phyloP scores from a whole-genome alignment of 2,888 invertebrate genomes.

The Syrista parreyssii region DNA sequence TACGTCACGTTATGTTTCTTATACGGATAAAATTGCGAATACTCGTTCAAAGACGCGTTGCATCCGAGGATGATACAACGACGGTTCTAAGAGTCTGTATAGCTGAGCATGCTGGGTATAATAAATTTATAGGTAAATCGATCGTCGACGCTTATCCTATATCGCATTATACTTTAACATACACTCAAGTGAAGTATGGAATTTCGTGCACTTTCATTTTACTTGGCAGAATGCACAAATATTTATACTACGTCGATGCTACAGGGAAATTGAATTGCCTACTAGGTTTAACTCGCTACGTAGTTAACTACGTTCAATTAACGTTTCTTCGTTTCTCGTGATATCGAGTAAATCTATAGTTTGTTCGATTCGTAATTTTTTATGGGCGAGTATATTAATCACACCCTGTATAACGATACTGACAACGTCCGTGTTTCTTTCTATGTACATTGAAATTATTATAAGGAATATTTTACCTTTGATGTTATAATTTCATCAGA shows the following conservation, averaged over 20 bases:
- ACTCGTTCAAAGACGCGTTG: background rate
- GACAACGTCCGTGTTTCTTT: background rate
- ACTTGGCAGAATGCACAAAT: background rate
- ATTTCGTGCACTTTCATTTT: background rate
- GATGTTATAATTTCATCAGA: background rate
- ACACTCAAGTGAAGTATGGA: background rate
- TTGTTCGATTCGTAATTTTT: background rate
- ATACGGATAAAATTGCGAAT: background rate
- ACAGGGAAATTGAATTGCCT: background rate
- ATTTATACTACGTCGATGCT: background rate
- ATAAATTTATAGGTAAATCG: background rate
- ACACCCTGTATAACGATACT: background rate
- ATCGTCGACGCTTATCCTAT: background rate
- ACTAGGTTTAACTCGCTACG: background rate
- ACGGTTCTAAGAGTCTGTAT: background rate
- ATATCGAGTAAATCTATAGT: background rate
- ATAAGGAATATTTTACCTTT: background rate
- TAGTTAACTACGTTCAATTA: background rate
- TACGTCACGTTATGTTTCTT: slow-evolving; percentile 13
- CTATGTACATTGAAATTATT: background rate
- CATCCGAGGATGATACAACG: no score
- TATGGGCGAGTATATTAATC: background rate
- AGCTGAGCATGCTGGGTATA: background rate
- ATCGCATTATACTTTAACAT: background rate
- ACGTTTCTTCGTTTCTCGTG: background rate